Evolutionary conservation across 2,113 vertebrate genomes (phyloP).

Genomic region (Stomatorhinus ivindoensis): DNA sequence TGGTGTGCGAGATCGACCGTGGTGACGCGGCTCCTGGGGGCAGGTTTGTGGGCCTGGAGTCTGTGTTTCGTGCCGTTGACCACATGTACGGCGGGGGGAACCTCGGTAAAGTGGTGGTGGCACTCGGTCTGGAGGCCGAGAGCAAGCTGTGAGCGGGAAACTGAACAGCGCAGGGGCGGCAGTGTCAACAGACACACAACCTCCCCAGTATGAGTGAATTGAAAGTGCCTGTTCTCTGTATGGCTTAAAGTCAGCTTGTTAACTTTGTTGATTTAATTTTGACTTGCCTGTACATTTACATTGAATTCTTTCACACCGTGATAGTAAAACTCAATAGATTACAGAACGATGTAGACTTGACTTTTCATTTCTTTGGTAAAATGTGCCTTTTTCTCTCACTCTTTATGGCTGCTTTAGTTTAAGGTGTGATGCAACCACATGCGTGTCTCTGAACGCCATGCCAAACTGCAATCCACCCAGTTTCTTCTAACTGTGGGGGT

Average conservation of each 20-base stretch:
- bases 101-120: conserved; percentile 84
- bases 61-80: conserved; percentile 80
- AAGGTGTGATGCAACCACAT: background rate
- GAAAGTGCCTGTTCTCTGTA: background rate
- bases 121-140: conserved; percentile 67
- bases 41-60: conserved; percentile 77
- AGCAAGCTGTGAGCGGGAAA: conserved; percentile 74
- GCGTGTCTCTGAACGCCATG: background rate
- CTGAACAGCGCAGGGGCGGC: background rate
- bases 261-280: background rate
- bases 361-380: background rate
- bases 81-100: conserved; percentile 87
- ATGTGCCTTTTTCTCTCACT: background rate
- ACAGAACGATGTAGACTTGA: background rate
- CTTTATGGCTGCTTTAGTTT: background rate
- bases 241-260: background rate
- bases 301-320: background rate
- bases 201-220: background rate
- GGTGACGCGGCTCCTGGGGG: conserved; percentile 67
- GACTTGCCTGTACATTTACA: background rate
- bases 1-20: conserved; percentile 77
- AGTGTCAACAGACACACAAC: background rate
- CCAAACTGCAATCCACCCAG: background rate
- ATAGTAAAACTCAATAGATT: background rate
- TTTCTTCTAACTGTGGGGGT: background rate